A percentile compares a stretch with the other conserved stretches of the same genome.
Evolutionary conservation across 2,113 vertebrate species (phyloP).

Genomic region (Mus spicilegus): DNA sequence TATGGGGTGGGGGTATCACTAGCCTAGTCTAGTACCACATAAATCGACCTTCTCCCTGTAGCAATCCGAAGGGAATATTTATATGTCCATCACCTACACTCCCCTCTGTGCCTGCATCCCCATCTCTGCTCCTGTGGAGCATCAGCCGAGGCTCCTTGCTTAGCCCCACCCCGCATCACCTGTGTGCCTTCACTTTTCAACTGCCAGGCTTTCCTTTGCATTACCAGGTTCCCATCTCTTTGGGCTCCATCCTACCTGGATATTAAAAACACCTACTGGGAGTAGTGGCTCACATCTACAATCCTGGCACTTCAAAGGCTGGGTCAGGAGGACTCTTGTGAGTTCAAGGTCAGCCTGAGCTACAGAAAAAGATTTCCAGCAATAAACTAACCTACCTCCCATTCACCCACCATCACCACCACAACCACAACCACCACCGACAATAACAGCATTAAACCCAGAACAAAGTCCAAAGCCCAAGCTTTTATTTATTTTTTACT

Average conservation of each 20-base stretch:
- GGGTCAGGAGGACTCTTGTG: background rate
- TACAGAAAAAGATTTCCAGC: background rate
- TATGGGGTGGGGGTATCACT: too few species aligned
- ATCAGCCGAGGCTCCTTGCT: background rate
- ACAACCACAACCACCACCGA: background rate
- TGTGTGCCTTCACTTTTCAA: fast-evolving
- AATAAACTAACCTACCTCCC: background rate
- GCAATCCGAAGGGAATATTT: too few species aligned
- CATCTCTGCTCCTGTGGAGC: background rate
- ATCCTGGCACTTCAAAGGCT: background rate
- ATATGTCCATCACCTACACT: too few species aligned
- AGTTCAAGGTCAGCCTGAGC: background rate
- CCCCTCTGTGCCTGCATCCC: background rate
- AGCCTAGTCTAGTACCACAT: background rate
- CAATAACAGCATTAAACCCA: background rate
- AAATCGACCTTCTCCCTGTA: background rate
- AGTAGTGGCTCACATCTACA: background rate
- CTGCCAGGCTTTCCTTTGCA: too few species aligned
- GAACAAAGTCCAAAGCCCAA: background rate
- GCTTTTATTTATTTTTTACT: too few species aligned
- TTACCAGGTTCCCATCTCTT: background rate
- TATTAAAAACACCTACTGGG: too few species aligned
- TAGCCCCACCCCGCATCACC: fast-evolving
- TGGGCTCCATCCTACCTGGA: background rate
- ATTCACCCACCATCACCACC: background rate